A percentile compares a stretch with the other conserved stretches of the same genome.
phyloP scores from a whole-genome alignment of 1,140 invertebrate genomes.

The Dermatophagoides farinae region DNA sequence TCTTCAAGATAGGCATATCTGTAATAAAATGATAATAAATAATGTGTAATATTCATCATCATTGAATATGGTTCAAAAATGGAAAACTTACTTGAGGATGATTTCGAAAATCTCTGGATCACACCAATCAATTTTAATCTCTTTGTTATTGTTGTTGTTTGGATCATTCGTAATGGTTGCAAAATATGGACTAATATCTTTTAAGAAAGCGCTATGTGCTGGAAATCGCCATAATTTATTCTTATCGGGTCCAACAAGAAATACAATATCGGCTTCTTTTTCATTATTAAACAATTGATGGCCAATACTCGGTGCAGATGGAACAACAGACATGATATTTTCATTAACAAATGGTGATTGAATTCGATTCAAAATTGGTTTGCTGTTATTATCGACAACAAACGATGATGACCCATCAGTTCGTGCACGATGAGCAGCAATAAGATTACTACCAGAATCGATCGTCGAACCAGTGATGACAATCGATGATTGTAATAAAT shows the following conservation, averaged over 20 bases:
- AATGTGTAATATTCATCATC: not conserved
- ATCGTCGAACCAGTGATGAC: not conserved
- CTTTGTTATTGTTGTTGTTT: not conserved
- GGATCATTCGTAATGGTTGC: slow-evolving; percentile 2
- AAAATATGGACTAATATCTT: slow-evolving; percentile 11
- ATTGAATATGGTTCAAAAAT: not conserved
- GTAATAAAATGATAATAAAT: slow-evolving; percentile 7
- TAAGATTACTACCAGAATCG: not conserved
- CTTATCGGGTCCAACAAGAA: slow-evolving; percentile 37
- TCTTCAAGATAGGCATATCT: slow-evolving; percentile 26
- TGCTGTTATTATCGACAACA: not conserved
- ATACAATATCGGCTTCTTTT: slow-evolving; percentile 39
- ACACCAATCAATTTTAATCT: slow-evolving; percentile 7
- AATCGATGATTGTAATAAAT: not conserved
- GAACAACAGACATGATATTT: not conserved
- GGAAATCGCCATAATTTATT: slow-evolving; percentile 35
- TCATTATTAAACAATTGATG: slow-evolving; percentile 31
- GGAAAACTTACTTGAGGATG: slow-evolving; percentile 33
- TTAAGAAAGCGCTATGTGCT: slow-evolving; percentile 39
- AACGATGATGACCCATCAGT: not conserved
- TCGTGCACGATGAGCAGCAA: not conserved
- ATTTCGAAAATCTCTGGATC: slow-evolving; percentile 44
- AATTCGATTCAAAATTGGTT: not conserved
- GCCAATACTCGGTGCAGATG: slow-evolving; percentile 17
- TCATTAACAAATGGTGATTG: not conserved